These are phyloP conservation scores for Thinocorus orbignyianus DNA, from an alignment of 2,113 vertebrate species.

Conservation along the genomic window DNA sequence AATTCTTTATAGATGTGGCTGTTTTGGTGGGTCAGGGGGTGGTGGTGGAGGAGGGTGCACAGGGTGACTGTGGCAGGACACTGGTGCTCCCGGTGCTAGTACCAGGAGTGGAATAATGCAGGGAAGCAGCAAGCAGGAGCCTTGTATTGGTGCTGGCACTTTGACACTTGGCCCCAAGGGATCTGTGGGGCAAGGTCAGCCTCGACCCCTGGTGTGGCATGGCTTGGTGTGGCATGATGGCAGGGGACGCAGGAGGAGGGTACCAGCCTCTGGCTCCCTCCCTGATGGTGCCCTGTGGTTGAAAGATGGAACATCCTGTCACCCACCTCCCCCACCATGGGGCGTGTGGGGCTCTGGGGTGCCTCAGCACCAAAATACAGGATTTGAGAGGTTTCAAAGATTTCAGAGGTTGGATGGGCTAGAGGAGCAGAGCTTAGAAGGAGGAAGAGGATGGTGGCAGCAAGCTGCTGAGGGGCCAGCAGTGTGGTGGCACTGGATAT, in stretches of 20 bases:
- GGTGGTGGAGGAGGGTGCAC: too few species aligned
- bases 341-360: rapidly evolving
- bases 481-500: not conserved
- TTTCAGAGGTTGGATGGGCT: rapidly evolving
- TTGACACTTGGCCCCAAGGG: too few species aligned
- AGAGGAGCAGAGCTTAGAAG: not conserved
- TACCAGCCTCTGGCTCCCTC: not conserved
- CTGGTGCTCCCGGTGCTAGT: not conserved
- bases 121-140: not conserved
- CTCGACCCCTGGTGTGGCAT: not conserved
- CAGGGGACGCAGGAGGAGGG: not conserved
- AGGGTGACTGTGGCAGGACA: rapidly evolving
- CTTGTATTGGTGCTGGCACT: not conserved
- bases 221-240: not conserved
- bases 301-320: not conserved
- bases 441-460: not conserved
- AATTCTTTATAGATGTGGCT: not conserved
- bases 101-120: not conserved
- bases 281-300: rapidly evolving
- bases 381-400: not conserved
- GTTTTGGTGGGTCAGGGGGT: not conserved
- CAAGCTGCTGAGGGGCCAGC: not conserved
- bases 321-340: not conserved
- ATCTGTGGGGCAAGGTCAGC: not conserved
- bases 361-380: not conserved